Conservation (phyloP, 2,888 invertebrate genomes). For the Zygogramma bicolorata region DNA sequence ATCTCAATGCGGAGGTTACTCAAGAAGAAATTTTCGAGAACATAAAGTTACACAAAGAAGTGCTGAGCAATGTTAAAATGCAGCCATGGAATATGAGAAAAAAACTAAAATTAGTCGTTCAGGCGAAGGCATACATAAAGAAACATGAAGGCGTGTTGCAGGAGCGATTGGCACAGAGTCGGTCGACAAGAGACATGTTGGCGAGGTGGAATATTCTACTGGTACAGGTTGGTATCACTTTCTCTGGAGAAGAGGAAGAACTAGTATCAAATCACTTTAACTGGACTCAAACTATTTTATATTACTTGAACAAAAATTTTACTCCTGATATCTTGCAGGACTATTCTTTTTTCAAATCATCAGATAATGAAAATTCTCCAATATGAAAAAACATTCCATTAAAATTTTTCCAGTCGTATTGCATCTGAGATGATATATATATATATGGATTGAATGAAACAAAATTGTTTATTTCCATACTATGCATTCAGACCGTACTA, state of each 20-base stretch:
- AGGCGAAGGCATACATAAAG: constrained; percentile 89
- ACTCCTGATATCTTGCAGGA: too few relatives aligned
- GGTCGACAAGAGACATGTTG: constrained; percentile 86
- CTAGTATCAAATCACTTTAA: too few relatives aligned
- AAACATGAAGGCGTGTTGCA: constrained; percentile 91
- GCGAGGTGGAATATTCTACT: constrained; percentile 86
- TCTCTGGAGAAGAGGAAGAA: neutral
- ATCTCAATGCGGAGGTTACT: constrained; percentile 72
- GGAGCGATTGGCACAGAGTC: constrained; percentile 89
- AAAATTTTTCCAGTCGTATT: too few relatives aligned
- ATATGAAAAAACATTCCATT: too few relatives aligned
- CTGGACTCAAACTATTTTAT: too few relatives aligned
- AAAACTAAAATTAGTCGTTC: constrained; percentile 84
- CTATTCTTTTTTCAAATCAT: too few relatives aligned
- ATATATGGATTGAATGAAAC: too few relatives aligned
- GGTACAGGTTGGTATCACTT: constrained; percentile 74
- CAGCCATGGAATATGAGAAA: constrained; percentile 87
- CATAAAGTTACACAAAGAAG: constrained; percentile 91
- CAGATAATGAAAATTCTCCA: too few relatives aligned
- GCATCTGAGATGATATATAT: too few relatives aligned
- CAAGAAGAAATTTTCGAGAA: constrained; percentile 93
- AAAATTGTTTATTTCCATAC: too few relatives aligned
- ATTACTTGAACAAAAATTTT: too few relatives aligned
- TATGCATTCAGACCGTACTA: too few relatives aligned
- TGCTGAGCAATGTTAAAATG: constrained; percentile 86